Conservation (phyloP, 2,113 vertebrate genomes). For the Irena cyanogastra region DNA sequence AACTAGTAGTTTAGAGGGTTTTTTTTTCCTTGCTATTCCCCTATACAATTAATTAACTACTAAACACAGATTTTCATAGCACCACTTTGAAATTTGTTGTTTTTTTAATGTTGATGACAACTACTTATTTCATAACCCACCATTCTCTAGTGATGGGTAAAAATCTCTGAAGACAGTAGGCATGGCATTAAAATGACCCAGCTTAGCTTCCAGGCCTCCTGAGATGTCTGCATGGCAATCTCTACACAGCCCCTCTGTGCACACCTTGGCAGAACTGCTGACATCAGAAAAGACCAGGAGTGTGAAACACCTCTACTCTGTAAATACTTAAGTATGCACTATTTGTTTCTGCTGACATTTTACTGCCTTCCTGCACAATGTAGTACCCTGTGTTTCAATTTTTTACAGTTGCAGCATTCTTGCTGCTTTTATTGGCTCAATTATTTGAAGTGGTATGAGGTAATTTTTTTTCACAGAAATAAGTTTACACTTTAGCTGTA, state of each 20-base stretch:
- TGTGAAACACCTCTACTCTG: background rate
- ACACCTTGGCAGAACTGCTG: background rate
- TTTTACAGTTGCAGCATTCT: background rate
- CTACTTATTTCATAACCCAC: background rate
- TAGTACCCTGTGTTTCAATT: background rate
- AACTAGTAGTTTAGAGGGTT: background rate
- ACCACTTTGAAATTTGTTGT: background rate
- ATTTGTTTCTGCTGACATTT: background rate
- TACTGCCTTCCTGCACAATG: background rate
- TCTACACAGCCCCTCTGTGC: background rate
- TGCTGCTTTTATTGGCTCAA: background rate
- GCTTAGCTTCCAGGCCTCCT: background rate
- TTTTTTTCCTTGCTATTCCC: background rate
- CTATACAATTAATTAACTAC: background rate
- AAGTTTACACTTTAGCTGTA: background rate
- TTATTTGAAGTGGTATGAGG: background rate
- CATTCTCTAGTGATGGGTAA: background rate
- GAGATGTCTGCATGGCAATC: background rate
- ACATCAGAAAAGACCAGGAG: background rate
- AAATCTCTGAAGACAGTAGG: background rate
- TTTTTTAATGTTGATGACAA: background rate
- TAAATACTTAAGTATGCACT: background rate
- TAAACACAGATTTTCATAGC: background rate
- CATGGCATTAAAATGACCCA: background rate
- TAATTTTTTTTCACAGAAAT: background rate